Conservation (phyloP, 2,888 invertebrate species). For the Andrena fulva region DNA sequence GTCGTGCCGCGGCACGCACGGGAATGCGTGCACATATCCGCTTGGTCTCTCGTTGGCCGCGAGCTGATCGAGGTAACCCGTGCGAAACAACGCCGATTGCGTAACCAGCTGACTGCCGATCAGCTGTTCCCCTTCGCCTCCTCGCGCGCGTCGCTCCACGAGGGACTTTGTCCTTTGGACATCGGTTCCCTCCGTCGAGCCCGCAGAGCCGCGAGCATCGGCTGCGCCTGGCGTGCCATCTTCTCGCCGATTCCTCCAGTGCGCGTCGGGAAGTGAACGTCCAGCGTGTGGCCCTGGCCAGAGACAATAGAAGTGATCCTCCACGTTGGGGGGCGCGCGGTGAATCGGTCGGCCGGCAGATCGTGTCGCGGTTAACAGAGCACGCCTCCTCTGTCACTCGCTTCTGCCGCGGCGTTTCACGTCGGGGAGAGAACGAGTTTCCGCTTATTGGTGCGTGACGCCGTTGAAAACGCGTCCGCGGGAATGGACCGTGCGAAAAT, state of each 20-base stretch:
- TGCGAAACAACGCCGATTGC: constrained; percentile 49
- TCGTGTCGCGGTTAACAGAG: constrained; percentile 7
- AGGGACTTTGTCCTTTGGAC: background rate
- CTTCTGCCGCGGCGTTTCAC: background rate
- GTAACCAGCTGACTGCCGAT: constrained; percentile 46
- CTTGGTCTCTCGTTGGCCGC: constrained; percentile 46
- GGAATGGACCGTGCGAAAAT: constrained; percentile 43
- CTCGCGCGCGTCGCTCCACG: background rate
- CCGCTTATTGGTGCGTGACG: constrained; percentile 47
- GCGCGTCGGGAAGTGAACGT: background rate
- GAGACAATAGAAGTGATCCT: background rate
- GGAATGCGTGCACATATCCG: constrained; percentile 71
- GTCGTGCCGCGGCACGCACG: constrained; percentile 66
- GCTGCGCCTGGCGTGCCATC: too few species aligned
- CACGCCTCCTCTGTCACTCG: background rate
- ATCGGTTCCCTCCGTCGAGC: background rate
- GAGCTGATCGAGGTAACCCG: constrained; percentile 18
- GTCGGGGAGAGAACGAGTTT: constrained; percentile 3
- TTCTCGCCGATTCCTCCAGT: background rate
- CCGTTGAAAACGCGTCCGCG: background rate
- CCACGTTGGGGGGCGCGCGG: background rate
- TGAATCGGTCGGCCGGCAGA: background rate
- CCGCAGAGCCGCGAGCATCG: background rate
- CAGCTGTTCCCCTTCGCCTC: constrained; percentile 55
- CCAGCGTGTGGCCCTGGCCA: background rate